These are phyloP conservation scores for Crotalus horridus DNA, from an alignment of 2,113 vertebrate genomes.

Conservation along the genomic window DNA sequence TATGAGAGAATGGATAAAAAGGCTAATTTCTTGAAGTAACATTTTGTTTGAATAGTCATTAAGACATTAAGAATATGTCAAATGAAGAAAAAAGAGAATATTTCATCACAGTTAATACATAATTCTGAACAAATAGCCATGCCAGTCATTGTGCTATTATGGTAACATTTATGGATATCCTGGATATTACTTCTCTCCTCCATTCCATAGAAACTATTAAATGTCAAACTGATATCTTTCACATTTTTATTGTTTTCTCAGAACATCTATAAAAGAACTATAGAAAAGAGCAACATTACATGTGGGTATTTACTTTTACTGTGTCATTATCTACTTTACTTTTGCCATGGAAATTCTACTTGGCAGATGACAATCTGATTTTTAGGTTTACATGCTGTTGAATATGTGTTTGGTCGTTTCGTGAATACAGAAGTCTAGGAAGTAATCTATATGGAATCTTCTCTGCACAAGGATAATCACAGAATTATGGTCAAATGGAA, in stretches of 20 bases:
- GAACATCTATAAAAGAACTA: neutral
- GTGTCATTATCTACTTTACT: neutral
- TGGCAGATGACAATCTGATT: neutral
- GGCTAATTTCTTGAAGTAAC: neutral
- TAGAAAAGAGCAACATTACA: neutral
- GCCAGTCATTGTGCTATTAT: neutral
- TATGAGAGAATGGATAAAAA: neutral
- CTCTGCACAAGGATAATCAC: neutral
- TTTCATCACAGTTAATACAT: neutral
- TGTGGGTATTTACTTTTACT: neutral
- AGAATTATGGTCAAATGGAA: neutral
- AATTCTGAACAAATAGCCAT: neutral
- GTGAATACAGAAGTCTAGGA: neutral
- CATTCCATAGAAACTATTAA: neutral
- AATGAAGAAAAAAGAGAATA: neutral
- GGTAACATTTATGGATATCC: neutral
- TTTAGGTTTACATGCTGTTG: neutral
- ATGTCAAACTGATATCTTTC: neutral
- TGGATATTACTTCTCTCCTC: neutral
- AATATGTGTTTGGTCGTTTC: neutral
- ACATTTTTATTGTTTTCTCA: constrained; percentile 1
- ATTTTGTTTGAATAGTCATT: neutral
- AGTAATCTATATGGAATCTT: neutral
- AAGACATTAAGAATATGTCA: neutral
- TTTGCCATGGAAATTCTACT: constrained; percentile 6